Evolutionary conservation across 2,113 vertebrate species (phyloP), one percentile per base, ranked within the genome.

Genomic region (Eurypyga helias): DNA sequence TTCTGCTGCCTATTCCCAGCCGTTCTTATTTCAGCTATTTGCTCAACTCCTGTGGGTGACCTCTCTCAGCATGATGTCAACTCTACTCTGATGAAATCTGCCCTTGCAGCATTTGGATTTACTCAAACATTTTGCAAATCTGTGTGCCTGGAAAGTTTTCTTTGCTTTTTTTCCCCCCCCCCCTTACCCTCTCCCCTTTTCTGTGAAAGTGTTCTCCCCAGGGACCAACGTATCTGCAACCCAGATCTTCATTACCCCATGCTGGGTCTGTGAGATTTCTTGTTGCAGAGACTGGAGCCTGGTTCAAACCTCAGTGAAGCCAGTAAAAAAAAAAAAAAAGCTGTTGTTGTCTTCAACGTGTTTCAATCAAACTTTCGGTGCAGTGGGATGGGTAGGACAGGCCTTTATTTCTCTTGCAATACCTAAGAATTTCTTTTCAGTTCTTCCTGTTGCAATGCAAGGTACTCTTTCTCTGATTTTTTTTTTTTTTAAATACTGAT

Each of bases 1-100:
- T 45, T 41, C 60, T 13, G 46, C 52, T 92, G 94, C 78, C 43
- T 82, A 20, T 89, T 95, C 83, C 77, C 92, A 87, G 90, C 83
- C 12, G 0, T 89, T 90, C 94, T 77, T 52, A 25, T 24, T 57
- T 60, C 80, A 89, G 95, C 77, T 92, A 29, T 97, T 97, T 95
- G 87, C 94, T 96, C 94, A 82, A 70, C 92, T 97, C 90, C 95
- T 87, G 89, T 87, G 95, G 87, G 95, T 95, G 97, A 97, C 95
- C 94, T 92, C 90, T 96, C 90, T 96, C 92, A 91, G 94, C 49
- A 10, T 71, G 86, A 93, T 95, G 91, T 94, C 92, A 93, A 11
- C 83, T 65, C 48, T 49, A 77, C 61, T 95, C 95, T 97, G 94
- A 94, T 89, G 94, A 95, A 96, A 97, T 97, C 95, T 95, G 94